These are phyloP conservation scores for Sesia apiformis DNA, from an alignment of 2,888 invertebrate species.

Conservation along the genomic window DNA sequence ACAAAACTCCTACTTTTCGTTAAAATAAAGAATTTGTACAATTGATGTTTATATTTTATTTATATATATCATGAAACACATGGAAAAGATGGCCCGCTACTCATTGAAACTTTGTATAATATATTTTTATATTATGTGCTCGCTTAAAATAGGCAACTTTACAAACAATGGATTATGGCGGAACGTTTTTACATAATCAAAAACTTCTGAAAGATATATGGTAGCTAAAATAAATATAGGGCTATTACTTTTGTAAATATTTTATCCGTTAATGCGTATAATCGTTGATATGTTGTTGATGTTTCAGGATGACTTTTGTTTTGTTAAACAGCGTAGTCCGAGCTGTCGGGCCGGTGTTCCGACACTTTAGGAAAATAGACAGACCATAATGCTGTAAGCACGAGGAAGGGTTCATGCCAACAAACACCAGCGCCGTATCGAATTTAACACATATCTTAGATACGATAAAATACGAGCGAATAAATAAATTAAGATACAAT, in stretches of 20 bases:
- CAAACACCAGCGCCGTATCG: neutral
- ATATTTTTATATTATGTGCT: too few relatives aligned
- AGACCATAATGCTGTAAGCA: slow-evolving; percentile 29
- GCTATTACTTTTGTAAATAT: slow-evolving; percentile 27
- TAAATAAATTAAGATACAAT: too few relatives aligned
- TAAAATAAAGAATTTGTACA: too few relatives aligned
- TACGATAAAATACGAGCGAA: too few relatives aligned
- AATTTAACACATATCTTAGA: neutral
- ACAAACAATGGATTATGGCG: slow-evolving; percentile 3
- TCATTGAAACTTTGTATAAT: too few relatives aligned
- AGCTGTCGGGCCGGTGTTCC: slow-evolving; percentile 34
- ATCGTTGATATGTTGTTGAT: slow-evolving; percentile 48
- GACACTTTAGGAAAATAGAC: slow-evolving; percentile 61
- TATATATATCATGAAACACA: too few relatives aligned
- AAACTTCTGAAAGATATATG: slow-evolving; percentile 21
- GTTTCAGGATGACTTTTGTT: slow-evolving; percentile 50
- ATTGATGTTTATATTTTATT: too few relatives aligned
- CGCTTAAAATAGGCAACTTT: too few relatives aligned
- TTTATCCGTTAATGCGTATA: slow-evolving; percentile 25
- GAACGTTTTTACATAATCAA: slow-evolving; percentile 23
- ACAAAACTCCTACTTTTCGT: too few relatives aligned
- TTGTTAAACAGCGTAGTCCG: slow-evolving; percentile 46
- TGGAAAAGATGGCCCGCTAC: too few relatives aligned
- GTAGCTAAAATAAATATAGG: slow-evolving; percentile 39
- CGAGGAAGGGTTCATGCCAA: neutral